Evolutionary conservation across 2,888 invertebrate species (phyloP).

Genomic region (Cacoxenus indagator): DNA sequence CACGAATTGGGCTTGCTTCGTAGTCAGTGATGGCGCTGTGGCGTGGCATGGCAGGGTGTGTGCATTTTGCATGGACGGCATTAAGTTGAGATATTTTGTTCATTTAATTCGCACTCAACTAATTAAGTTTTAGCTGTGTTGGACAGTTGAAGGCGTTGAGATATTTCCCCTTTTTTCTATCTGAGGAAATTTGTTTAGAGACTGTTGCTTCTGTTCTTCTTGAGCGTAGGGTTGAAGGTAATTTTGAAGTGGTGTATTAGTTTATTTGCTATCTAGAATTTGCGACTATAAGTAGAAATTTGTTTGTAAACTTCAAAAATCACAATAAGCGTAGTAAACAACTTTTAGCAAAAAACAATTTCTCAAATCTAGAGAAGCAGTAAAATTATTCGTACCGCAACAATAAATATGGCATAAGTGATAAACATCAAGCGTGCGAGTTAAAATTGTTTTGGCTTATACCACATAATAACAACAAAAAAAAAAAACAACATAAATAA

Average conservation of each 20-base stretch:
- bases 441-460: neutral
- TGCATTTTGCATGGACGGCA: neutral
- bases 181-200: neutral
- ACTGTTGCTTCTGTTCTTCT: neutral
- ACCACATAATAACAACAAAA: neutral
- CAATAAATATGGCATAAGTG: neutral
- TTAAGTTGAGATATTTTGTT: constrained; percentile 36
- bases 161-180: neutral
- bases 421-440: neutral
- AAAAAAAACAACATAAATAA: neutral
- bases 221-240: neutral
- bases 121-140: constrained; percentile 31
- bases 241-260: neutral
- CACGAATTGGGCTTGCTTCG: too few species aligned
- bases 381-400: too few species aligned
- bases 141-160: neutral
- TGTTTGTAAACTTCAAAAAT: neutral
- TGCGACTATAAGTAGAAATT: neutral
- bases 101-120: constrained; percentile 35
- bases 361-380: neutral
- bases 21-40: too few species aligned
- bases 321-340: neutral
- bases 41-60: neutral
- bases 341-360: neutral
- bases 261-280: too few species aligned